Conservation (phyloP, 2,888 invertebrate species). For the Drosophila melanocephala region DNA sequence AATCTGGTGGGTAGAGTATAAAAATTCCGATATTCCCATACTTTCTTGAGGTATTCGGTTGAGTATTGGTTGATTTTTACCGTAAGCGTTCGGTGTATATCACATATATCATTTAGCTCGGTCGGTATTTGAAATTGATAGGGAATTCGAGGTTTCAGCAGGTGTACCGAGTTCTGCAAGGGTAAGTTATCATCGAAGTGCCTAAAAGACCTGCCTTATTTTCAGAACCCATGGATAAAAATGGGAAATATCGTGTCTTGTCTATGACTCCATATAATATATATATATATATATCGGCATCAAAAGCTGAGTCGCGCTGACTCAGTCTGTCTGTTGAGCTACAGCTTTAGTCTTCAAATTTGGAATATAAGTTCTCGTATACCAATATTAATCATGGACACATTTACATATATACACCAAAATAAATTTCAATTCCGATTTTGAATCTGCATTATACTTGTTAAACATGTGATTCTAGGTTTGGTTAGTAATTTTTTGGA, state of each 20-base stretch:
- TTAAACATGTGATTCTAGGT: rapidly evolving
- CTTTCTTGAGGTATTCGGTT: background rate
- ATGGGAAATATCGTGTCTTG: background rate
- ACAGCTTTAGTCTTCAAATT: background rate
- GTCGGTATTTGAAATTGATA: rapidly evolving
- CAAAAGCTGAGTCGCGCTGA: background rate
- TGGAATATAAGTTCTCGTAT: background rate
- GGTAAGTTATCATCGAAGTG: background rate
- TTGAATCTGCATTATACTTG: background rate
- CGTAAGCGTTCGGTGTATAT: rapidly evolving
- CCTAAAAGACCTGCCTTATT: background rate
- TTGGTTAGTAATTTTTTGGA: background rate
- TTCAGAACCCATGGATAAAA: background rate
- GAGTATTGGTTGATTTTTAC: background rate
- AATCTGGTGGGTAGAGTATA: background rate
- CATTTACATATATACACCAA: background rate
- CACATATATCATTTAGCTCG: background rate
- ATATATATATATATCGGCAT: background rate
- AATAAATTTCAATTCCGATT: background rate
- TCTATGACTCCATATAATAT: background rate
- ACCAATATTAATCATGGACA: background rate
- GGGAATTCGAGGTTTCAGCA: rapidly evolving
- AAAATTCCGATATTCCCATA: background rate
- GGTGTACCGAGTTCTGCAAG: background rate
- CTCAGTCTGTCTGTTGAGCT: background rate